phyloP scores from a whole-genome alignment of 2,888 invertebrate genomes.

The Cyrtodaria siliqua region DNA sequence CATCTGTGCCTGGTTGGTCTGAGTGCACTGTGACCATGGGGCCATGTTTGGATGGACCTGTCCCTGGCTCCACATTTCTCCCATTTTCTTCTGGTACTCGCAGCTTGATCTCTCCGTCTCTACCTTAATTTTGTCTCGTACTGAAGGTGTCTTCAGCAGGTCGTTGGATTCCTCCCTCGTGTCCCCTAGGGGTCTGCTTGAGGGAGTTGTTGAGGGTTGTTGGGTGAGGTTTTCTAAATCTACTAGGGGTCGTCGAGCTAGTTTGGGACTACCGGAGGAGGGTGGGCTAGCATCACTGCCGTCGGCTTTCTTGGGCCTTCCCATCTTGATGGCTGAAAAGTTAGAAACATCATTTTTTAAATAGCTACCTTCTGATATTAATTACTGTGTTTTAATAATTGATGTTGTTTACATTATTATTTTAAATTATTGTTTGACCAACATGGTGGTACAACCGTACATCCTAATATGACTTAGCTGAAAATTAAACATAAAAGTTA shows the following conservation, averaged over 20 bases:
- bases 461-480: too few species aligned
- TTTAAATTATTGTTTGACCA: too few species aligned
- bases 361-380: too few species aligned
- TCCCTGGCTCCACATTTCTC: slow-evolving; percentile 29
- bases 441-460: too few species aligned
- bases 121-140: slow-evolving; percentile 37
- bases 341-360: too few species aligned
- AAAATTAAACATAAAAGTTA: too few species aligned
- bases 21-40: slow-evolving; percentile 41
- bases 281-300: slow-evolving; percentile 49
- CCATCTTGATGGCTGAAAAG: slow-evolving; percentile 81
- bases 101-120: slow-evolving; percentile 54
- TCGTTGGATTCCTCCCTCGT: slow-evolving; percentile 46
- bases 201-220: slow-evolving; percentile 45
- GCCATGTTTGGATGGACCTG: slow-evolving; percentile 18
- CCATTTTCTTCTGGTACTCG: slow-evolving; percentile 48
- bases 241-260: slow-evolving; percentile 32
- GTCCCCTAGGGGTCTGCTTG: slow-evolving; percentile 1
- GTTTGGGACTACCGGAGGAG: slow-evolving; percentile 47
- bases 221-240: slow-evolving; percentile 44
- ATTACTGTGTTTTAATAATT: too few species aligned
- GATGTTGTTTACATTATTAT: too few species aligned
- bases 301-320: slow-evolving; percentile 78
- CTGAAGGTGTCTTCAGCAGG: slow-evolving; percentile 53
- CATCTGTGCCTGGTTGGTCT: slow-evolving; percentile 11